Conservation (phyloP, 2,113 vertebrate species). For the Phyllostomus discolor region DNA sequence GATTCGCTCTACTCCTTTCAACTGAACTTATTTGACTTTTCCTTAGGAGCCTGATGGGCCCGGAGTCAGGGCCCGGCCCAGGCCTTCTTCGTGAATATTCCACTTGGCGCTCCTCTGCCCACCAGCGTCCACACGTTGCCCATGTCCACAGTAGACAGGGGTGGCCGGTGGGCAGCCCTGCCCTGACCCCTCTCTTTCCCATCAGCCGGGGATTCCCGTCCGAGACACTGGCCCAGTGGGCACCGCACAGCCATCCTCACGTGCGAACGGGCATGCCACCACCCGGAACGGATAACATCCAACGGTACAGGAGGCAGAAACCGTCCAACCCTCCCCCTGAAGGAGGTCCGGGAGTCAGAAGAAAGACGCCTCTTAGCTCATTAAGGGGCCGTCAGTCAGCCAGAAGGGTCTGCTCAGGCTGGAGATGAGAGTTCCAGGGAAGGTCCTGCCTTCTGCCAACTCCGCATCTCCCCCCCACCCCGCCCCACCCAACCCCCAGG, state of each 20-base stretch:
- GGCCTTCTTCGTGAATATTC: neutral
- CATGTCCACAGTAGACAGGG: neutral
- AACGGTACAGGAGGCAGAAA: neutral
- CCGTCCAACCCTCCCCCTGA: neutral
- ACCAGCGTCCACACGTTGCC: accelerated
- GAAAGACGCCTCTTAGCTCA: neutral
- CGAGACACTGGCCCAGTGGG: too few relatives aligned
- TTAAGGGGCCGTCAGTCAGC: neutral
- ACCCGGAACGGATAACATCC: neutral
- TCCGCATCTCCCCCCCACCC: neutral
- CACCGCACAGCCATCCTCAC: neutral
- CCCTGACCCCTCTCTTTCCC: neutral
- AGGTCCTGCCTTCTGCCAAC: neutral
- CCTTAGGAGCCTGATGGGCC: neutral
- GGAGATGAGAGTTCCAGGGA: neutral
- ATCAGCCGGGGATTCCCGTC: neutral
- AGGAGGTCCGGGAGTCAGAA: neutral
- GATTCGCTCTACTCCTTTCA: neutral
- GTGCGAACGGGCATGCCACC: neutral
- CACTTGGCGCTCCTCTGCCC: neutral
- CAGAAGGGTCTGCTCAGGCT: neutral
- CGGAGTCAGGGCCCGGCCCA: neutral
- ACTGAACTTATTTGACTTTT: neutral
- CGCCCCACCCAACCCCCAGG: neutral
- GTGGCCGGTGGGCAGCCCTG: neutral